phyloP scores from a whole-genome alignment of 2,797 vertebrate species.

The Chelon labrosus region DNA sequence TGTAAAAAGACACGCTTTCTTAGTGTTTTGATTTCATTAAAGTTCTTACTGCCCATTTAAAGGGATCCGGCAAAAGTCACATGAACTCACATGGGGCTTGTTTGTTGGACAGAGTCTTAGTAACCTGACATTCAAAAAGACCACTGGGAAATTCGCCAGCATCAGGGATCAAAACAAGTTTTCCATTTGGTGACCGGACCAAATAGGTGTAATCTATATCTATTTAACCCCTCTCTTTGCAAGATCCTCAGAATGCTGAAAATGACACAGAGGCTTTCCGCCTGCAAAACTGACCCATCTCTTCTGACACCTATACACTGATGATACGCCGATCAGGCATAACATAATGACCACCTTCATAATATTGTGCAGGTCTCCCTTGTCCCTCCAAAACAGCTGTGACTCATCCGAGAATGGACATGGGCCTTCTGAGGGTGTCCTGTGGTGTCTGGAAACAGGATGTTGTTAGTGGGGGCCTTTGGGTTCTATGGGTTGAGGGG shows the following conservation, averaged over 20 bases:
- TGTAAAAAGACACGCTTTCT: too few species aligned
- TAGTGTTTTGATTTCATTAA: too few species aligned
- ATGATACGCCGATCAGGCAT: conserved; percentile 37
- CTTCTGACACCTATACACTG: conserved; percentile 31
- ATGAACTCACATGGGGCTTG: conserved; percentile 10
- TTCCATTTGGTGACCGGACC: conserved; percentile 32
- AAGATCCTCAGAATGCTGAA: conserved; percentile 25
- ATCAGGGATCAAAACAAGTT: conserved; percentile 38
- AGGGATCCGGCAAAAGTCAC: conserved; percentile 15
- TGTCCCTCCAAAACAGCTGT: too few species aligned
- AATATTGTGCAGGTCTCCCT: too few species aligned
- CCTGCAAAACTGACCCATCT: conserved; percentile 38
- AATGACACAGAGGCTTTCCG: conserved; percentile 24
- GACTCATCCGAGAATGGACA: too few species aligned
- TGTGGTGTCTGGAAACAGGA: too few species aligned
- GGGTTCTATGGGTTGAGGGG: background rate
- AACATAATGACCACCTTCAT: too few species aligned
- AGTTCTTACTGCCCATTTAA: too few species aligned
- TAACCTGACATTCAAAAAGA: conserved; percentile 41
- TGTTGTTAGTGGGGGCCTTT: too few species aligned
- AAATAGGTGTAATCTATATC: conserved; percentile 7
- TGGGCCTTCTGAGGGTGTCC: too few species aligned
- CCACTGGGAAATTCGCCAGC: conserved; percentile 7
- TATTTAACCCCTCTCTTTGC: conserved; percentile 27
- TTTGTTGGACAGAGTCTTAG: conserved; percentile 38